Conservation (phyloP, 30 jellyfish, hydroid and myxozoan species). For the Aurelia sp. region DNA sequence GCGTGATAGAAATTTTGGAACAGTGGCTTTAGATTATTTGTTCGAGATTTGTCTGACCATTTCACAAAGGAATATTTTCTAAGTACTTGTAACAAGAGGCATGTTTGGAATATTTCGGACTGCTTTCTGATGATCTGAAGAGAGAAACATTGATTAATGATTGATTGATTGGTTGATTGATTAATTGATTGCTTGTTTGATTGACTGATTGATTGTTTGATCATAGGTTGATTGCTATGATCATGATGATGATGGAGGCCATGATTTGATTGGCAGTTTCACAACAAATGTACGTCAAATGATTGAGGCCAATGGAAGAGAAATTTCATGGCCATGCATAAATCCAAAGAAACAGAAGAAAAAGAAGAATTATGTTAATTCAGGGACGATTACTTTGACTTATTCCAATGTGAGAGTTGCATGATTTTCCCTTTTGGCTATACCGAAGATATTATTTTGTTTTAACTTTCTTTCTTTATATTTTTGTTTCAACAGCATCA, state of each 20-base stretch:
- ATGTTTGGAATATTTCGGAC: too few relatives aligned
- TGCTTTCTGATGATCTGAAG: too few relatives aligned
- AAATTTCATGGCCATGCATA: slow-evolving; percentile 76
- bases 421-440: too few relatives aligned
- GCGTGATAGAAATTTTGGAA: too few relatives aligned
- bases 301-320: slow-evolving; percentile 41
- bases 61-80: background rate
- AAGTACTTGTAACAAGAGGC: background rate
- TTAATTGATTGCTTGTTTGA: too few relatives aligned
- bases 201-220: background rate
- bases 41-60: background rate
- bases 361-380: slow-evolving; percentile 73
- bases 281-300: slow-evolving; percentile 75
- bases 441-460: background rate
- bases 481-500: too few relatives aligned
- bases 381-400: slow-evolving; percentile 68
- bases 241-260: slow-evolving; percentile 93
- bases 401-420: slow-evolving; percentile 52
- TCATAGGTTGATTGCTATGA: slow-evolving; percentile 82
- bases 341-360: slow-evolving; percentile 87
- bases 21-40: too few relatives aligned
- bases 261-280: slow-evolving; percentile 89
- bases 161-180: too few relatives aligned
- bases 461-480: background rate
- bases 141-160: too few relatives aligned